phyloP scores from a whole-genome alignment of 2,797 vertebrate genomes.

The Epinephelus awoara region DNA sequence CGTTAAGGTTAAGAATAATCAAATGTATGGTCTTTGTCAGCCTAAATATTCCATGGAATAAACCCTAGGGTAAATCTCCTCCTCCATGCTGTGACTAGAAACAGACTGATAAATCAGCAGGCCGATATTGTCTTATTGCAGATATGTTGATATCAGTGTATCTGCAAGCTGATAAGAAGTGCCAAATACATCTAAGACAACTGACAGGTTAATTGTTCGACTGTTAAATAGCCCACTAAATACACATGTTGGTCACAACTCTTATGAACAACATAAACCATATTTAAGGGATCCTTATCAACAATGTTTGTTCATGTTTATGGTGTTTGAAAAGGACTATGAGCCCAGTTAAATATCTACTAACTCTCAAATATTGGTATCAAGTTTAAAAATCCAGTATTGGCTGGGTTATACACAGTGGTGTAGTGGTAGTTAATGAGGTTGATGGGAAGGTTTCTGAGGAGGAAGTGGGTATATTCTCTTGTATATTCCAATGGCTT shows the following conservation, averaged over 20 bases:
- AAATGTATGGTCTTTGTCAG: not conserved
- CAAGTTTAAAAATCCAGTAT: not conserved
- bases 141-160: not conserved
- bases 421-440: too few species aligned
- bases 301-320: not conserved
- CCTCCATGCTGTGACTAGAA: not conserved
- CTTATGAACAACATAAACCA: not conserved
- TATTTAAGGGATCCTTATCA: not conserved
- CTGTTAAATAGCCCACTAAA: not conserved
- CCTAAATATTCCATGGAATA: not conserved
- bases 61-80: too few species aligned
- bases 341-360: not conserved
- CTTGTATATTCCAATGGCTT: too few species aligned
- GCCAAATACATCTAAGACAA: not conserved
- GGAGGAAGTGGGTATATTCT: too few species aligned
- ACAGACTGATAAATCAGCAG: not conserved
- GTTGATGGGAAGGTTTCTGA: too few species aligned
- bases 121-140: not conserved
- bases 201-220: not conserved
- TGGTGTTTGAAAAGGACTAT: not conserved
- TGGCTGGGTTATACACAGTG: not conserved
- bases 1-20: too few species aligned
- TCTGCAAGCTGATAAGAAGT: not conserved
- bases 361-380: not conserved
- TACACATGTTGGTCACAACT: too few species aligned